Percentiles rank a stretch among this genome's conserved stretches.
phyloP scores from a whole-genome alignment of 2,888 invertebrate genomes.

The Neoaliturus tenellus region DNA sequence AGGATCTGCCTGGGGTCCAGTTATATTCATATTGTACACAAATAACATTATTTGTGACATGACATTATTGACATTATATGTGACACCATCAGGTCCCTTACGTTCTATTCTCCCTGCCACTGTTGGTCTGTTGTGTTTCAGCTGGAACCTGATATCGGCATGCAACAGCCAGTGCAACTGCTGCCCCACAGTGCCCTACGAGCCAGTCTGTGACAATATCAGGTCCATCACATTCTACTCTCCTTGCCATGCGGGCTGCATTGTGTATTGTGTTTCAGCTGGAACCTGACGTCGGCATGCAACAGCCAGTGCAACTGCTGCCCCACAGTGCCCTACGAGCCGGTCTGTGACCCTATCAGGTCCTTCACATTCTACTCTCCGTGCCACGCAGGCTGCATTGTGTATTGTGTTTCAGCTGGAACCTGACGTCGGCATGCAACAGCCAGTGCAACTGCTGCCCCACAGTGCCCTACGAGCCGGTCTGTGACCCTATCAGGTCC shows the following conservation, averaged over 20 bases:
- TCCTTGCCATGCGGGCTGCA: slow-evolving; percentile 75
- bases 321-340: slow-evolving; percentile 69
- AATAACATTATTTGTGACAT: no score
- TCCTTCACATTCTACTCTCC: slow-evolving; percentile 73
- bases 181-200: slow-evolving; percentile 67
- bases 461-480: slow-evolving; percentile 70
- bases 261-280: slow-evolving; percentile 64
- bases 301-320: slow-evolving; percentile 70
- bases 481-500: slow-evolving; percentile 70
- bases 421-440: slow-evolving; percentile 69
- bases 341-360: slow-evolving; percentile 71
- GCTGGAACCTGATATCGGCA: slow-evolving; percentile 66
- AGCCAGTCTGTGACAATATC: slow-evolving; percentile 71
- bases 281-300: slow-evolving; percentile 69
- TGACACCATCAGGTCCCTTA: slow-evolving; percentile 68
- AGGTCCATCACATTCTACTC: slow-evolving; percentile 72
- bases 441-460: slow-evolving; percentile 69
- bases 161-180: slow-evolving; percentile 71
- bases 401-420: slow-evolving; percentile 66
- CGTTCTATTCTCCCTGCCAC: slow-evolving; percentile 74
- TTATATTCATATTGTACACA: no score
- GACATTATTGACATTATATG: no score
- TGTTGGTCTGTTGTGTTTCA: no score
- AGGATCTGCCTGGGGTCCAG: no score
- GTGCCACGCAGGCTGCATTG: slow-evolving; percentile 75